Percentiles rank a stretch among this genome's conserved stretches.
Evolutionary conservation across 2,113 vertebrate species (phyloP).

Genomic region (Aleadryas rufinucha): DNA sequence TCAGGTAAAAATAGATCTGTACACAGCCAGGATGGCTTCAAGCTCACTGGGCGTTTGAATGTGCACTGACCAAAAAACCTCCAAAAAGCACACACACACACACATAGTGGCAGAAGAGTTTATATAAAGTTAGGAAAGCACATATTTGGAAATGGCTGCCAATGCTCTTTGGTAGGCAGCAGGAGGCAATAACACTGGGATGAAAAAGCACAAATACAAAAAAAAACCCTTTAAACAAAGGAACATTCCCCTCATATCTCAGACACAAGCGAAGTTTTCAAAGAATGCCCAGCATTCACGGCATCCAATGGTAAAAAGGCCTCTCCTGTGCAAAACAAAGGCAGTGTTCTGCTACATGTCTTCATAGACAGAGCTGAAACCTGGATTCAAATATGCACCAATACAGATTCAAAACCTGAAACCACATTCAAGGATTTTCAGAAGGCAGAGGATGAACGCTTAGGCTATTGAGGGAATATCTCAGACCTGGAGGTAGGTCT

Average conservation of each 20-base stretch:
- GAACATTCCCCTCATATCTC: not conserved
- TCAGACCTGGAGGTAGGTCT: not conserved
- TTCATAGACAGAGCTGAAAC: not conserved
- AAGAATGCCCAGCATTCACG: not conserved
- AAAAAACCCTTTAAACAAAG: not conserved
- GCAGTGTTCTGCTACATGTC: not conserved
- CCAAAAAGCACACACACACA: not conserved
- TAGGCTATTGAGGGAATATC: not conserved
- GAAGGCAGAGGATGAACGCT: not conserved
- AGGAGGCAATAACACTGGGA: not conserved
- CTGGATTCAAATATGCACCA: not conserved
- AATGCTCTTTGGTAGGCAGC: not conserved
- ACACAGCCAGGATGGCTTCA: not conserved
- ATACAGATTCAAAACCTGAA: not conserved
- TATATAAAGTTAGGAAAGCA: not conserved
- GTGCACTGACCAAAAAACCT: not conserved
- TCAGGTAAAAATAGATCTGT: constrained; percentile 34
- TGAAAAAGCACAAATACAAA: not conserved
- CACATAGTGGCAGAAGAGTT: not conserved
- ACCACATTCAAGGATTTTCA: not conserved
- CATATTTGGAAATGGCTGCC: not conserved
- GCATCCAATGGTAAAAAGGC: not conserved
- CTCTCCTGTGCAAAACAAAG: not conserved
- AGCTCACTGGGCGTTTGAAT: not conserved
- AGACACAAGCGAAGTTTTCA: not conserved